Evolutionary conservation across 2,113 vertebrate species (phyloP).

Genomic region (Pelobates fuscus): DNA sequence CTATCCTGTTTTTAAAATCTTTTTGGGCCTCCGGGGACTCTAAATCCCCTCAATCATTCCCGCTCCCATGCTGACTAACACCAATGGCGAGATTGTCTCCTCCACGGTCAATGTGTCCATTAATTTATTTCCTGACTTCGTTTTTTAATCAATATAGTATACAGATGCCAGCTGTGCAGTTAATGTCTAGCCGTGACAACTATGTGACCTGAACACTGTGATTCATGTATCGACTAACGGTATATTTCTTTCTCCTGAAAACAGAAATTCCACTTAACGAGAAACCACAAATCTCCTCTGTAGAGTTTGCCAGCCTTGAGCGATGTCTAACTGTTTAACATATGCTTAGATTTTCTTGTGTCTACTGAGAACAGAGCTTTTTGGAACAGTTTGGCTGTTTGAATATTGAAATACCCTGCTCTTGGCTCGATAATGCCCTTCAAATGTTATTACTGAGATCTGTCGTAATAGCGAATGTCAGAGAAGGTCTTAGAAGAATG

Average conservation of each 20-base stretch:
- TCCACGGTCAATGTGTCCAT: too few relatives aligned
- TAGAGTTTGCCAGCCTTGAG: conserved; percentile 7
- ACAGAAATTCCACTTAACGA: conserved; percentile 26
- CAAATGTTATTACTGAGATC: not conserved
- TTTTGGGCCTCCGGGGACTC: too few relatives aligned
- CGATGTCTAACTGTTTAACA: conserved; percentile 26
- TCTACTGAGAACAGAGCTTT: conserved; percentile 27
- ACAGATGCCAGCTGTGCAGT: too few relatives aligned
- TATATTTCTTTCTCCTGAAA: conserved; percentile 39
- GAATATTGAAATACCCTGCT: conserved; percentile 21
- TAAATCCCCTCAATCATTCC: too few relatives aligned
- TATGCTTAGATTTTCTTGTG: conserved; percentile 3
- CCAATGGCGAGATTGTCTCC: too few relatives aligned
- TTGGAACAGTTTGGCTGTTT: conserved; percentile 37
- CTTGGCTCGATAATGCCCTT: conserved; percentile 11
- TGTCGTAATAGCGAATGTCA: not conserved
- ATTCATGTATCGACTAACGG: not conserved
- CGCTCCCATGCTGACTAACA: too few relatives aligned
- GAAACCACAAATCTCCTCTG: not conserved
- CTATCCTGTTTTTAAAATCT: too few relatives aligned
- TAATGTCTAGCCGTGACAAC: too few relatives aligned
- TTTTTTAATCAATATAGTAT: too few relatives aligned
- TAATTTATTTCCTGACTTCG: too few relatives aligned
- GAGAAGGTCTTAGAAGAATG: not conserved
- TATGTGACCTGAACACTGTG: not conserved